These are phyloP conservation scores for Arenicola marina DNA, from an alignment of 2,888 invertebrate species.

Conservation along the genomic window DNA sequence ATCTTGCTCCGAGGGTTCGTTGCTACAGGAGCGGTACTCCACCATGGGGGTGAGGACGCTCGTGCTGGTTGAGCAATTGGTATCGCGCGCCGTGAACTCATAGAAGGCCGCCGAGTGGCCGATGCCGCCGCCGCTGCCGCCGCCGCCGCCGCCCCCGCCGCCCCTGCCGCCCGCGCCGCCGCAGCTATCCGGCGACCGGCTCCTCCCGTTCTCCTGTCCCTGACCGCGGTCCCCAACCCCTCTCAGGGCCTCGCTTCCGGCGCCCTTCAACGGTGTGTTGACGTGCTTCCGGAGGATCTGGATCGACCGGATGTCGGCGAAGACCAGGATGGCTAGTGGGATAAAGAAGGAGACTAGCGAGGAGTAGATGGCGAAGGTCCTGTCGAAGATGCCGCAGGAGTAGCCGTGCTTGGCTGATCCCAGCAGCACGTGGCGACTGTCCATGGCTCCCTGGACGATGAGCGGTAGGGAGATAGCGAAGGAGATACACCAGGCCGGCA, in stretches of 20 bases:
- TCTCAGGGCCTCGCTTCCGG: neutral
- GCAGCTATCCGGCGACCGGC: neutral
- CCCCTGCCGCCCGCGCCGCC: neutral
- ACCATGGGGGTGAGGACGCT: neutral
- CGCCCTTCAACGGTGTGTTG: neutral
- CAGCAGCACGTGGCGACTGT: conserved; percentile 23
- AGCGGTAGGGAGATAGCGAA: conserved; percentile 32
- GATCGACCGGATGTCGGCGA: conserved; percentile 34
- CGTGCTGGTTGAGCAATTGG: too few species aligned
- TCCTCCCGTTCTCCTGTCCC: neutral
- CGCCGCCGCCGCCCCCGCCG: too few species aligned
- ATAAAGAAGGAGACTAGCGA: conserved; percentile 37
- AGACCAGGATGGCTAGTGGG: conserved; percentile 32
- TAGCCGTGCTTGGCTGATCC: conserved; percentile 5
- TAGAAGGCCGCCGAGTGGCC: neutral
- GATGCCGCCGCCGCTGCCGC: neutral
- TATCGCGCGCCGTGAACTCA: neutral
- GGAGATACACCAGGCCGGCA: conserved; percentile 30
- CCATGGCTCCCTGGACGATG: conserved; percentile 27
- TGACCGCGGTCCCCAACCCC: neutral
- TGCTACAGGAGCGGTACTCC: neutral
- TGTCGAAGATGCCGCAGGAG: conserved; percentile 36
- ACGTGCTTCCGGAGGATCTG: conserved; percentile 21
- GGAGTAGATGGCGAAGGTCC: conserved; percentile 34
- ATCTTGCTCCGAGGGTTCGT: neutral